These are phyloP conservation scores for Parapristionchus giblindavisi DNA, from an alignment of 2,888 invertebrate genomes.

Conservation along the genomic window DNA sequence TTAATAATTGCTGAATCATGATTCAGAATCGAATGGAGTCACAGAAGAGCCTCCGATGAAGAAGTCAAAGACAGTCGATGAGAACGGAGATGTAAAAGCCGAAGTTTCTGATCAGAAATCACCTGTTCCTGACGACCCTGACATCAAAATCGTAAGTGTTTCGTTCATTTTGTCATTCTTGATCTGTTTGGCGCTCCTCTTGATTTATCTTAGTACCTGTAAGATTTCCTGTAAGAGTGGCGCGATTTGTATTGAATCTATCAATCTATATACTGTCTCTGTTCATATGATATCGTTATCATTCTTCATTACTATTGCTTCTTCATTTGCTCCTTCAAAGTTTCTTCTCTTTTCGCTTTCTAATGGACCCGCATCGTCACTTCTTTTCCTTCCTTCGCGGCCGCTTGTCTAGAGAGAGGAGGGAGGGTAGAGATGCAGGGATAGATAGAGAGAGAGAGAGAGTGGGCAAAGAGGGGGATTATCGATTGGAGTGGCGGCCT, in stretches of 20 bases:
- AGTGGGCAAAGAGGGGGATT: constrained; percentile 12
- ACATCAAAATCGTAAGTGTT: constrained; percentile 11
- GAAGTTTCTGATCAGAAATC: constrained; percentile 28
- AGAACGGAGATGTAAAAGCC: constrained; percentile 39
- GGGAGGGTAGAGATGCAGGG: background rate
- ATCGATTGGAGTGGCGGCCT: constrained; percentile 24
- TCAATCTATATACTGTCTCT: too few relatives aligned
- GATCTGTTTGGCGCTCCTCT: background rate
- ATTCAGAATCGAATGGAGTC: constrained; percentile 20
- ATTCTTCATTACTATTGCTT: background rate
- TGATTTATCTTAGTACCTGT: background rate
- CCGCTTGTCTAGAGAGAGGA: background rate
- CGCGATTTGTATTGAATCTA: too few relatives aligned
- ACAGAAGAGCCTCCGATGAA: constrained; percentile 37
- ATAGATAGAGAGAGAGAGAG: constrained; percentile 2
- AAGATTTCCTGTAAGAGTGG: too few relatives aligned
- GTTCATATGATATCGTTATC: background rate
- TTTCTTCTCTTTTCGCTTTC: constrained; percentile 8
- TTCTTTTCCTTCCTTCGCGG: constrained; percentile 15
- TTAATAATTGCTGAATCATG: background rate
- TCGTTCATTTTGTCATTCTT: background rate
- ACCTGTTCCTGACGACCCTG: constrained; percentile 35
- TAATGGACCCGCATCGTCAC: background rate
- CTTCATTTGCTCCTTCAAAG: background rate
- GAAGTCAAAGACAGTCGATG: constrained; percentile 38